Conservation (phyloP, 1,140 invertebrate genomes). For the Musca domestica region DNA sequence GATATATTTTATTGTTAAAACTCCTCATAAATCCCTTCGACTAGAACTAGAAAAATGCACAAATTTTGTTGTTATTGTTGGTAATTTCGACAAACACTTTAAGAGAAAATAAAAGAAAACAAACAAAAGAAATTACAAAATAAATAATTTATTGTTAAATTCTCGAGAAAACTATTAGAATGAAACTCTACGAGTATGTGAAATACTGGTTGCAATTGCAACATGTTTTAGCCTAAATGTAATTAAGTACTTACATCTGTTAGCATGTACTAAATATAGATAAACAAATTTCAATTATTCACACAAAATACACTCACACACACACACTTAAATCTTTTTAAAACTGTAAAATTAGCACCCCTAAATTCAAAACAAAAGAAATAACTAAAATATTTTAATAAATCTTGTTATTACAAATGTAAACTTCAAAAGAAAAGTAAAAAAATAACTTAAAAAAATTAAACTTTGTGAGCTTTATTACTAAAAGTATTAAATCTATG, state of each 20-base stretch:
- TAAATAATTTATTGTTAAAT: not conserved
- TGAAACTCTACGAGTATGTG: too few relatives aligned
- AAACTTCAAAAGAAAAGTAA: not conserved
- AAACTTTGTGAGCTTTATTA: slow-evolving; percentile 12
- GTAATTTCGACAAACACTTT: not conserved
- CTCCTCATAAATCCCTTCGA: not conserved
- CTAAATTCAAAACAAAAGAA: not conserved
- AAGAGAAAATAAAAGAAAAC: not conserved
- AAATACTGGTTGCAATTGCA: too few relatives aligned
- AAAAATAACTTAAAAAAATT: slow-evolving; percentile 1
- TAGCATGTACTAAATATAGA: too few relatives aligned
- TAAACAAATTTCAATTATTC: too few relatives aligned
- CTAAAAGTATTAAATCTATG: slow-evolving; percentile 19
- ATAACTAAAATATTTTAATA: not conserved
- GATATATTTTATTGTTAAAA: slow-evolving; percentile 25
- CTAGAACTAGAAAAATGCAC: slow-evolving; percentile 4
- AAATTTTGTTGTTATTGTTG: not conserved
- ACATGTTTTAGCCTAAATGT: too few relatives aligned
- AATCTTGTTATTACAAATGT: not conserved
- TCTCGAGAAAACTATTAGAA: too few relatives aligned
- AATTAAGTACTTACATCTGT: too few relatives aligned
- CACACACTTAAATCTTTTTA: not conserved
- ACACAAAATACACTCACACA: not conserved
- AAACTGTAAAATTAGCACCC: not conserved
- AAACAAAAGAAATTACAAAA: not conserved